These are phyloP conservation scores for Lophius americanus DNA, from an alignment of 2,797 vertebrate species.

Conservation along the genomic window DNA sequence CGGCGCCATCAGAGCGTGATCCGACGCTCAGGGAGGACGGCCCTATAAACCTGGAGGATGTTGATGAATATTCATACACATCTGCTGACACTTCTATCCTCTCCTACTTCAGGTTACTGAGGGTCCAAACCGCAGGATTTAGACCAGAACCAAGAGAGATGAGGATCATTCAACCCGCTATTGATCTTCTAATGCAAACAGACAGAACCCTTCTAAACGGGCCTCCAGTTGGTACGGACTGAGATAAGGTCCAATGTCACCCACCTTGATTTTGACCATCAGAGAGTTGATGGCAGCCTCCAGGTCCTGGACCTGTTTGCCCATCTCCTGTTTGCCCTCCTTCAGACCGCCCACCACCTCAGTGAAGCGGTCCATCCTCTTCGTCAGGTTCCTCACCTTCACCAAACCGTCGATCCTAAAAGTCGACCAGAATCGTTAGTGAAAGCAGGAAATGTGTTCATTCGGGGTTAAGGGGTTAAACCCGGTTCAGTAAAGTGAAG, in stretches of 20 bases:
- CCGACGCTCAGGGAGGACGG: background rate
- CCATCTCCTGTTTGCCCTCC: slow-evolving; percentile 93
- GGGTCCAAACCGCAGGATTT: too few relatives aligned
- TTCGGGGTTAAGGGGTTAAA: too few relatives aligned
- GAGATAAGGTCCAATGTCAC: background rate
- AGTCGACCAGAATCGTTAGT: background rate
- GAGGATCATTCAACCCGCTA: too few relatives aligned
- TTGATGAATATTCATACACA: slow-evolving; percentile 61
- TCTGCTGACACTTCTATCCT: slow-evolving; percentile 31
- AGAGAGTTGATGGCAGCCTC: slow-evolving; percentile 86
- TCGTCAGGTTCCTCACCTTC: slow-evolving; percentile 90
- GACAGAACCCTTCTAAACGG: too few relatives aligned
- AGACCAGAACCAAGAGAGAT: too few relatives aligned
- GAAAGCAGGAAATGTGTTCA: background rate
- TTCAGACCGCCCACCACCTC: slow-evolving; percentile 91
- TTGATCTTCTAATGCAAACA: too few relatives aligned
- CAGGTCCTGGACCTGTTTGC: slow-evolving; percentile 87
- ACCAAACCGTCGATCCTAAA: slow-evolving; percentile 92
- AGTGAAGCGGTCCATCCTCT: slow-evolving; percentile 88
- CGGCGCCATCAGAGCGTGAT: background rate
- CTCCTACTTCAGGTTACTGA: background rate
- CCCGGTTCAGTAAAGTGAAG: too few relatives aligned
- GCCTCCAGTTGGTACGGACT: too few relatives aligned
- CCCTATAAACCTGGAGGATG: slow-evolving; percentile 15
- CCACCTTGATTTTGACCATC: slow-evolving; percentile 92